A percentile compares a stretch with the other conserved stretches of the same genome.
phyloP scores from a whole-genome alignment of 2,797 vertebrate genomes.

The Orientallactaga sibirica region DNA sequence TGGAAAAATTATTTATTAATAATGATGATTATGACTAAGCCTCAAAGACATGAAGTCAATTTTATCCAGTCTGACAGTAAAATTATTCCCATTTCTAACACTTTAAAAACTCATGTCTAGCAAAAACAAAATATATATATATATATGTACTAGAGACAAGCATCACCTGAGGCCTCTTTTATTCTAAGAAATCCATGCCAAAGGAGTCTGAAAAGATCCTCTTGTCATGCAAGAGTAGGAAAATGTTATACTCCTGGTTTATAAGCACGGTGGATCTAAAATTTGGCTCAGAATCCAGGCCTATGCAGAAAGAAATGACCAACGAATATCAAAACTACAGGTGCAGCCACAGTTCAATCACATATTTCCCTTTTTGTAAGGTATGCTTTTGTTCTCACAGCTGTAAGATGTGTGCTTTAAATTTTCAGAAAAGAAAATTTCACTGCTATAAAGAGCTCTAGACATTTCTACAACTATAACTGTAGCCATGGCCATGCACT shows the following conservation, averaged over 20 bases:
- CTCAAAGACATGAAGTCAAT: conserved; percentile 58
- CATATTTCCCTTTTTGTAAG: conserved; percentile 74
- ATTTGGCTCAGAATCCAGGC: conserved; percentile 69
- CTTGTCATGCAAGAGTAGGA: conserved; percentile 56
- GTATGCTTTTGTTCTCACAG: conserved; percentile 86
- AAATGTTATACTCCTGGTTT: conserved; percentile 61
- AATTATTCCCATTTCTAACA: conserved; percentile 57
- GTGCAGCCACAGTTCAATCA: conserved; percentile 81
- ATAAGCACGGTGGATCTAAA: conserved; percentile 75
- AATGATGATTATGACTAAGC: conserved; percentile 37
- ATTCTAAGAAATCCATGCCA: conserved; percentile 50
- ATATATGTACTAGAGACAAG: conserved; percentile 47
- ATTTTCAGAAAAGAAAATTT: conserved; percentile 78
- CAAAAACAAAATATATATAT: conserved; percentile 13
- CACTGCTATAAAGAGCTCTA: conserved; percentile 82
- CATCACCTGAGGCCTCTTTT: conserved; percentile 27
- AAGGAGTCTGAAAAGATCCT: conserved; percentile 56
- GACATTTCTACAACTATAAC: conserved; percentile 76
- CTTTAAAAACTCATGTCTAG: conserved; percentile 54
- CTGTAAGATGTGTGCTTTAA: conserved; percentile 81
- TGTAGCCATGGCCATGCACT: conserved; percentile 72
- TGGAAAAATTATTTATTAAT: conserved; percentile 66
- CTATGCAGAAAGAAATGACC: conserved; percentile 75
- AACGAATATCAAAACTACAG: conserved; percentile 82
- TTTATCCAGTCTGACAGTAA: conserved; percentile 2